Evolutionary conservation across 2,888 invertebrate genomes (phyloP).

Genomic region (Drosophila prostipennis): DNA sequence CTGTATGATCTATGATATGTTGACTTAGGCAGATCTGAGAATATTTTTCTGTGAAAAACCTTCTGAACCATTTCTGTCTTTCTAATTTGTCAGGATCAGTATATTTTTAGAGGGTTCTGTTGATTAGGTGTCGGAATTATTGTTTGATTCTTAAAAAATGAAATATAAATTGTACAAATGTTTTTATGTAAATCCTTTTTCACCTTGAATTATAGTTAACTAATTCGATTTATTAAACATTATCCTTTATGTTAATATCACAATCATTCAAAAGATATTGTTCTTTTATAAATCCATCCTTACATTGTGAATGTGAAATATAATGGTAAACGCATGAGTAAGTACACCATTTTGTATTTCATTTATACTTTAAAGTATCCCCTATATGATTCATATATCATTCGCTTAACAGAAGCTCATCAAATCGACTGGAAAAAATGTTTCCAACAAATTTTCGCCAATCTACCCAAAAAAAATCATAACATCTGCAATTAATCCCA

Average conservation of each 20-base stretch:
- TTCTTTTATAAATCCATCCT: no score
- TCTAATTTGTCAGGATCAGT: slow-evolving; percentile 5
- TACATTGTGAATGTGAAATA: neutral
- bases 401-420: slow-evolving; percentile 40
- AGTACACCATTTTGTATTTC: slow-evolving; percentile 13
- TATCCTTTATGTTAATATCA: no score
- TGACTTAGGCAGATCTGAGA: slow-evolving; percentile 27
- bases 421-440: slow-evolving; percentile 75
- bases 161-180: no score
- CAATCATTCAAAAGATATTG: neutral
- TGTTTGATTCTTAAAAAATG: no score
- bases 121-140: no score
- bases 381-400: slow-evolving; percentile 13
- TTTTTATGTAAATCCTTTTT: no score
- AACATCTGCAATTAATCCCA: slow-evolving; percentile 81
- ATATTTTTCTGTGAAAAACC: neutral
- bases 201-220: no score
- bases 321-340: neutral
- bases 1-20: slow-evolving; percentile 39
- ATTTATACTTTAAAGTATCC: neutral
- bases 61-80: neutral
- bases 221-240: no score
- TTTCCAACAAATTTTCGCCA: slow-evolving; percentile 34
- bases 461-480: slow-evolving; percentile 68
- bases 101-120: neutral